Evolutionary conservation across 2,888 invertebrate species (phyloP).

Genomic region (Stratiomys singularior): DNA sequence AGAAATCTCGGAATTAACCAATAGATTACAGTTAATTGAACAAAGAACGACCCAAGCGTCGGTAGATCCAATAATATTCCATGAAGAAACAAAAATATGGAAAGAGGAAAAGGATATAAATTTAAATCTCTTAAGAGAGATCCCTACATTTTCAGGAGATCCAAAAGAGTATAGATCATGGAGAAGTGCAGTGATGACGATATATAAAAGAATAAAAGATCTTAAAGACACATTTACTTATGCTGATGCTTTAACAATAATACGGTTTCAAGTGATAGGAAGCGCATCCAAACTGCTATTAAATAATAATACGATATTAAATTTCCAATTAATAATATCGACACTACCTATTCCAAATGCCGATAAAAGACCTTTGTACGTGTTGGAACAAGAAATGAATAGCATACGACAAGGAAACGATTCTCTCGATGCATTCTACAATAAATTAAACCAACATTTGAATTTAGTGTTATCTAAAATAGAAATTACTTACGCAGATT

Average conservation of each 20-base stretch:
- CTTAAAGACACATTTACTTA: neutral
- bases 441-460: neutral
- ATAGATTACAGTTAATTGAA: too few relatives aligned
- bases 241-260: neutral
- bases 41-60: too few relatives aligned
- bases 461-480: neutral
- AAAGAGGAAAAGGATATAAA: neutral
- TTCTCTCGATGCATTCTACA: neutral
- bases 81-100: neutral
- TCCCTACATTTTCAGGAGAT: neutral
- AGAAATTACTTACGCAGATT: neutral
- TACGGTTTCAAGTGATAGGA: neutral
- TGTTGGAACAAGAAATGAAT: neutral
- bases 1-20: too few relatives aligned
- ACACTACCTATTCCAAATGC: neutral
- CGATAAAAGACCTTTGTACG: conserved; percentile 5
- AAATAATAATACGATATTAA: neutral
- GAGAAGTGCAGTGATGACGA: neutral
- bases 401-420: neutral
- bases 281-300: neutral
- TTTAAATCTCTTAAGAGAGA: neutral
- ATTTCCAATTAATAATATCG: too few relatives aligned
- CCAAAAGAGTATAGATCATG: neutral
- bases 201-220: neutral
- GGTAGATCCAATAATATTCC: neutral